Conservation (phyloP, 2,888 invertebrate genomes). For the Mayetiola destructor region DNA sequence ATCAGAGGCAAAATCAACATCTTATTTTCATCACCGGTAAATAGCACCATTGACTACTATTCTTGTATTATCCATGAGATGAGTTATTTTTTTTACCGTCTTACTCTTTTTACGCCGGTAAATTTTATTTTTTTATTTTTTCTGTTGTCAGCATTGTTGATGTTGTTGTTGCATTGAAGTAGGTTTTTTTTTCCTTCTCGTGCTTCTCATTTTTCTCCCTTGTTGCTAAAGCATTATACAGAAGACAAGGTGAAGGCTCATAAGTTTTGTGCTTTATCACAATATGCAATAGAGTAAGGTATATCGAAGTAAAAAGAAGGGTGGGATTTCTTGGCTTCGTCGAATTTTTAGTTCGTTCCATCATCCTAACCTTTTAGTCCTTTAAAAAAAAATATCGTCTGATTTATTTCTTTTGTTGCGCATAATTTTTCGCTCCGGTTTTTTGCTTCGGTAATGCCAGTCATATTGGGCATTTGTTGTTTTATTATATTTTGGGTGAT, state of each 20-base stretch:
- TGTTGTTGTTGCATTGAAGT: too few species aligned
- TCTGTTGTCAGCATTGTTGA: too few species aligned
- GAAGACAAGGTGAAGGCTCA: neutral
- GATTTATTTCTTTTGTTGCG: conserved; percentile 7
- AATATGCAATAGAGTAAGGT: neutral
- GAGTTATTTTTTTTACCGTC: too few species aligned
- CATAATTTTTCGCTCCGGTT: neutral
- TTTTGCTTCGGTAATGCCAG: neutral
- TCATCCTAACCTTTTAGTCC: neutral
- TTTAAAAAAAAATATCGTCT: too few species aligned
- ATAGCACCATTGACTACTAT: too few species aligned
- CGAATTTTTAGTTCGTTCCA: neutral
- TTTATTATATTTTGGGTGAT: neutral
- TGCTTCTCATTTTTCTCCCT: conserved; percentile 6
- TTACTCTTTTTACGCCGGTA: too few species aligned
- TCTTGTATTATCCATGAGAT: too few species aligned
- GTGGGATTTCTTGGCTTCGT: neutral
- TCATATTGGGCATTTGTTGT: neutral
- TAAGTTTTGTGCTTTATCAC: neutral
- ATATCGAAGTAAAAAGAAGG: neutral
- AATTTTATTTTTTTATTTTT: too few species aligned
- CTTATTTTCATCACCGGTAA: conserved; percentile 2
- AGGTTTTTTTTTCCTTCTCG: too few species aligned
- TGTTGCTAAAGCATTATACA: neutral
- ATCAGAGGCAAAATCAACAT: neutral